Conservation (phyloP, 2,113 vertebrate species). For the Uropsilus gracilis region DNA sequence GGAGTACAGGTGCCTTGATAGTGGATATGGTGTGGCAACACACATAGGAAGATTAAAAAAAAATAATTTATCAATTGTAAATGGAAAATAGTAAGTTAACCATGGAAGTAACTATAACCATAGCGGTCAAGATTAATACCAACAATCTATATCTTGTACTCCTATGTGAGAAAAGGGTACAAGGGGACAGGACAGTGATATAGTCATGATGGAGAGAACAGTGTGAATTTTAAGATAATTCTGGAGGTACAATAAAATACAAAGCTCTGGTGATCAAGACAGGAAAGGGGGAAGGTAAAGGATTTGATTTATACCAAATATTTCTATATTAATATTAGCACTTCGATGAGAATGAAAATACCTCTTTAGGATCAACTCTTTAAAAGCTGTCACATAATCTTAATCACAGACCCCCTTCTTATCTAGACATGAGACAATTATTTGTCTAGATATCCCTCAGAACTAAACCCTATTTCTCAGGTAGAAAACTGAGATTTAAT, state of each 20-base stretch:
- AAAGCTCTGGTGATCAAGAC: neutral
- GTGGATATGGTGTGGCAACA: too few relatives aligned
- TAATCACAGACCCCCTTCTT: neutral
- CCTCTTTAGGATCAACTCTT: neutral
- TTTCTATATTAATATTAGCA: neutral
- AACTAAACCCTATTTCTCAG: neutral
- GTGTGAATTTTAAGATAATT: neutral
- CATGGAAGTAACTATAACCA: neutral
- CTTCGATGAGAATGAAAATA: constrained; percentile 28
- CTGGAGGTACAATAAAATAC: neutral
- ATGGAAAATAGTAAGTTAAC: neutral
- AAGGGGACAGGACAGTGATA: neutral
- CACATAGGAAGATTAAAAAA: too few relatives aligned
- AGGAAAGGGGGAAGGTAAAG: neutral
- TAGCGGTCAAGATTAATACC: neutral
- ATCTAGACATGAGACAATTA: neutral
- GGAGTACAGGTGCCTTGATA: too few relatives aligned
- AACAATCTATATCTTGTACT: neutral
- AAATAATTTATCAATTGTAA: neutral
- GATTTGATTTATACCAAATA: neutral
- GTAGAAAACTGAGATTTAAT: neutral
- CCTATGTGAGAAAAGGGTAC: neutral
- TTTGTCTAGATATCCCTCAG: neutral
- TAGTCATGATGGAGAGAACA: neutral
- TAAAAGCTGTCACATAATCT: neutral